Percentiles rank a stretch among this genome's conserved stretches.
phyloP scores from a whole-genome alignment of 2,113 vertebrate species.

The Phaethornis superciliosus region DNA sequence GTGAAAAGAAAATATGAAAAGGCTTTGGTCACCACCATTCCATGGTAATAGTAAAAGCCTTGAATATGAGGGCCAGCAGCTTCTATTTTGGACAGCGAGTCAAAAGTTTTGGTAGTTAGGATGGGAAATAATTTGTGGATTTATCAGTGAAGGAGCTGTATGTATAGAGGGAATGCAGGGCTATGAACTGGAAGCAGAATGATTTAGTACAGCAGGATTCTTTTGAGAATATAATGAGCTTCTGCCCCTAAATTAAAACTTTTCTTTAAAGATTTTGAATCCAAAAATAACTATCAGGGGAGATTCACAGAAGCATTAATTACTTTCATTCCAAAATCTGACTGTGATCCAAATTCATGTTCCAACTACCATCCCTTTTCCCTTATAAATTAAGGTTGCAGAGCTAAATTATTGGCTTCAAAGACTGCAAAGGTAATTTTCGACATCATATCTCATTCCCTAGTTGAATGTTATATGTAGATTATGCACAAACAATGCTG shows the following conservation, averaged over 20 bases:
- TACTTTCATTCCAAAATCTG: constrained; percentile 70
- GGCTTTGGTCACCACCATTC: neutral
- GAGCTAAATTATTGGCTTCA: constrained; percentile 69
- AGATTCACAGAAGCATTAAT: constrained; percentile 71
- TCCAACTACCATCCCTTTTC: constrained; percentile 59
- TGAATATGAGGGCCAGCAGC: neutral
- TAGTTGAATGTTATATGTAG: constrained; percentile 51
- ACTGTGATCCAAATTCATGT: constrained; percentile 66
- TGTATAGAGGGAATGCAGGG: neutral
- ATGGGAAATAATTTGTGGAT: constrained; percentile 13
- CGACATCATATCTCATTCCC: constrained; percentile 68
- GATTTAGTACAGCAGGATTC: constrained; percentile 45
- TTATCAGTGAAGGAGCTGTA: neutral
- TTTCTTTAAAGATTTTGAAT: constrained; percentile 70
- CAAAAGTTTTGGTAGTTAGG: neutral
- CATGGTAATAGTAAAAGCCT: neutral
- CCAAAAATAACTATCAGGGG: constrained; percentile 68
- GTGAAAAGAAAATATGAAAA: neutral
- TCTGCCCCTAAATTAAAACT: constrained; percentile 69
- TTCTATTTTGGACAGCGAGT: neutral
- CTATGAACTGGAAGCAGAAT: constrained; percentile 33
- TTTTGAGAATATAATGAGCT: constrained; percentile 66
- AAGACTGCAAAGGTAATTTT: constrained; percentile 66
- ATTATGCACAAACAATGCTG: constrained; percentile 66
- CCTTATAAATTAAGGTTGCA: constrained; percentile 69